Evolutionary conservation across 2,797 vertebrate genomes (phyloP), one percentile per base, ranked within the genome.

Genomic region (Sorex maritimensis): DNA sequence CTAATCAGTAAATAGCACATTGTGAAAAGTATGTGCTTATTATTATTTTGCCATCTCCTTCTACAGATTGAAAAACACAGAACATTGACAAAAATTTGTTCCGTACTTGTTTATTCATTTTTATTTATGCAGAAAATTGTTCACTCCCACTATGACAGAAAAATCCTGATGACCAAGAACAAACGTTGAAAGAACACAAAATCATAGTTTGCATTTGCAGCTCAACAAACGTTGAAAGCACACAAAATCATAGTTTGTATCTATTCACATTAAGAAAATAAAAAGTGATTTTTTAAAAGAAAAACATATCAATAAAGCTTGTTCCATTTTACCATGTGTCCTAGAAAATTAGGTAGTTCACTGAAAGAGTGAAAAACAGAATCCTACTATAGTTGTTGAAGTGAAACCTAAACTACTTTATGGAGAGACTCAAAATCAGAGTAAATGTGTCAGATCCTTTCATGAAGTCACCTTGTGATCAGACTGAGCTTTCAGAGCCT

Each of bases 101-200:
- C 74, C 49, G 67, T n/a, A 0, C 74, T 73, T 81, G 88, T 95
- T 15, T 92, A 71, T 96, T 98, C 94, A 78, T 49, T 92, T 74
- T 93, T 91, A 96, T 30, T 93, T 93, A 93, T 61, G 90, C 67
- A 82, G 96, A 93, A 95, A 95, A 96, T 96, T 46, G 30, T 91
- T 83, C 72, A 95, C 93, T 95, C 80, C 88, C 80, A 88, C 82
- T 79, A 41, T 95, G 1, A 85, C 30, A 23, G 79, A 81, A 95
- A 81, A 91, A 68, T 83, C 86, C 94, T 86, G 61, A 87, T 83
- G 89, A 69, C 74, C 1, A 3, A 91, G 81, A 93, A 94, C 63
- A 93, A 89, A 92, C 78, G 38, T 81, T 94, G 89, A 96, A 92
- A 92, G 75, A 81, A 89, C 23, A 44, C 14, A 84, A 72, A 92